Evolutionary conservation across 2,113 vertebrate genomes (phyloP).

Genomic region (Lates calcarifer): DNA sequence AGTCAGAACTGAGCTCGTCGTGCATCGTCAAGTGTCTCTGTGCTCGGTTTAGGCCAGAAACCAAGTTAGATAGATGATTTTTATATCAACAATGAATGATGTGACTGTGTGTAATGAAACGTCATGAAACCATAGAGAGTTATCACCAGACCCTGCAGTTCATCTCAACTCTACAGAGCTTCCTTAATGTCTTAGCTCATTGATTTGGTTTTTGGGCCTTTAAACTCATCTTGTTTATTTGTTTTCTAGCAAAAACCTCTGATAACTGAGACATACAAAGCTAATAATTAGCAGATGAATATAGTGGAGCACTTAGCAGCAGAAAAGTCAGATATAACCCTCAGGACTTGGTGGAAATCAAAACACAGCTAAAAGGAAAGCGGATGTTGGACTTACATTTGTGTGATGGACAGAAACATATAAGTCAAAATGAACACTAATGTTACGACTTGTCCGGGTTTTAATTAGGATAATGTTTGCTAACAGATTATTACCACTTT

Average conservation of each 20-base stretch:
- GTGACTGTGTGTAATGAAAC: too few relatives aligned
- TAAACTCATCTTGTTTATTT: too few relatives aligned
- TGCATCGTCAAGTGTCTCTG: too few relatives aligned
- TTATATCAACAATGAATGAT: too few relatives aligned
- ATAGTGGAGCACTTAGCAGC: background rate
- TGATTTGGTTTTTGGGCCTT: background rate
- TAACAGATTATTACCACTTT: background rate
- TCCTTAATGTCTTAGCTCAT: too few relatives aligned
- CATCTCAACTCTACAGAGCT: too few relatives aligned
- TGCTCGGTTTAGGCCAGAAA: too few relatives aligned
- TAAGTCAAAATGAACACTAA: background rate
- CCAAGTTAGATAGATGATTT: too few relatives aligned
- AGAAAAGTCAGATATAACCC: background rate
- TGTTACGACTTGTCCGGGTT: background rate
- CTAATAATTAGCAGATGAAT: background rate
- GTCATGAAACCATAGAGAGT: too few relatives aligned
- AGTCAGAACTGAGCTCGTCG: background rate
- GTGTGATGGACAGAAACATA: background rate
- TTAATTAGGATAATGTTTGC: background rate
- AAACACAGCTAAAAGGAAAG: background rate
- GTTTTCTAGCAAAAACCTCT: too few relatives aligned
- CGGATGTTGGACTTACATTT: background rate
- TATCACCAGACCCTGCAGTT: too few relatives aligned
- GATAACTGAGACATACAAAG: background rate
- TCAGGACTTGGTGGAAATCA: background rate